Base-by-base conservation (phyloP, 2,888 invertebrate genomes). In the Aproaerema taeniolella region DNA sequence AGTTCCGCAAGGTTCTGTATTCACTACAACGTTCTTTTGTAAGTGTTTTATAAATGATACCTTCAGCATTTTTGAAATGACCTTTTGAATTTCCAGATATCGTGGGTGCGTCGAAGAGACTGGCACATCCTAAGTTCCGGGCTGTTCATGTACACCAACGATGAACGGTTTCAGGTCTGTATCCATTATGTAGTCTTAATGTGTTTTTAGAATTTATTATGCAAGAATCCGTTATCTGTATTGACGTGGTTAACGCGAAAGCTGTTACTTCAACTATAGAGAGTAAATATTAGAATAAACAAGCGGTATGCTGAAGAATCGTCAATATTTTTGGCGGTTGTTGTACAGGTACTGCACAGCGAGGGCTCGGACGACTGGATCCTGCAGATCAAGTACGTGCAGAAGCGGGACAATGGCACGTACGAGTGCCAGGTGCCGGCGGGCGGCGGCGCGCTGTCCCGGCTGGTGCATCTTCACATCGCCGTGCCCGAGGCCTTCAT, bases 391-490 rank as follows among this genome's bases (percentile, higher is more conserved):
- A 95, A 95, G 87, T 96, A 94, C 82, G 95, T 95, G 56, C 95
- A 96, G 80, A 93, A 93, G 67, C 89, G 95, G 61, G 96, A 96
- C 88, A 95, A 95, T 70, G 96, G 96, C 62, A 94, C 94, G 52
- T 96, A 96, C 82, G 96, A 96, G 79, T 97, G 96, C 80, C 96
- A 96, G 92, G 96, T 96, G 82, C 93, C 95, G 51, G 94, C 93
- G 58, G 92, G 91, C 53, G 90, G 91, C 41, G 95, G 95, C 55
- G 90, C 94, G 69, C 89, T 95, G 73, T 94, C 95, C 50, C 94
- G 95, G 77, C 94, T 94, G 78, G 95, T 95, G 63, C 94, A 94
- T 83, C 89, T 96, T 63, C 93, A 93, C 87, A 93, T 96, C 64
- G 95, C 95, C 50, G 92, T 95, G 61, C 96, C 96, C 37, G 95